phyloP scores from a whole-genome alignment of 1,140 invertebrate species.

The Hylaeus volcanicus region DNA sequence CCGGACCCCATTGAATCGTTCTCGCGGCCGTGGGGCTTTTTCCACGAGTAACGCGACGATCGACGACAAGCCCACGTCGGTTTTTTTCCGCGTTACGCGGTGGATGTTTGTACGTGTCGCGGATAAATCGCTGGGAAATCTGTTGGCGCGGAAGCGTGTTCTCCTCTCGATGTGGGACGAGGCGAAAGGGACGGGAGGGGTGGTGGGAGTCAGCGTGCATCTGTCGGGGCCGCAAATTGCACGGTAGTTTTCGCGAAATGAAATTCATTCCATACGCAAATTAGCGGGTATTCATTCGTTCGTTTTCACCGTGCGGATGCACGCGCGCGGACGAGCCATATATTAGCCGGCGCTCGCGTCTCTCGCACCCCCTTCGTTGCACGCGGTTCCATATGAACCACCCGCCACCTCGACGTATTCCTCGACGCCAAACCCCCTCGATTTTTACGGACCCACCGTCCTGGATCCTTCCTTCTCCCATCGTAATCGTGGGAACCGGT shows the following conservation, averaged over 20 bases:
- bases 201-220: neutral
- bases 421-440: neutral
- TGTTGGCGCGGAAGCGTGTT: slow-evolving; percentile 17
- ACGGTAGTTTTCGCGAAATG: slow-evolving; percentile 55
- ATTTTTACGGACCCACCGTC: slow-evolving; percentile 12
- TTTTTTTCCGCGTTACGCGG: slow-evolving; percentile 6
- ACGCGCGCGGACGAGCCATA: slow-evolving; percentile 34
- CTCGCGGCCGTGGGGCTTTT: neutral
- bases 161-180: neutral
- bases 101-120: neutral
- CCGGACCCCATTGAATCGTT: neutral
- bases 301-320: slow-evolving; percentile 34
- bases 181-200: neutral
- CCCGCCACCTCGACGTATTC: slow-evolving; percentile 17
- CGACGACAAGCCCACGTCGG: neutral
- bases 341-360: slow-evolving; percentile 33
- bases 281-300: slow-evolving; percentile 46
- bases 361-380: neutral
- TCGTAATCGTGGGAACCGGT: slow-evolving; percentile 35
- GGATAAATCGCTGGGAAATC: neutral
- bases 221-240: slow-evolving; percentile 37
- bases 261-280: slow-evolving; percentile 59
- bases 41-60: neutral
- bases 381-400: neutral
- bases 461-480: slow-evolving; percentile 50